Base-by-base conservation (phyloP, 2,797 vertebrate species). In the Holocentrus rufus region DNA sequence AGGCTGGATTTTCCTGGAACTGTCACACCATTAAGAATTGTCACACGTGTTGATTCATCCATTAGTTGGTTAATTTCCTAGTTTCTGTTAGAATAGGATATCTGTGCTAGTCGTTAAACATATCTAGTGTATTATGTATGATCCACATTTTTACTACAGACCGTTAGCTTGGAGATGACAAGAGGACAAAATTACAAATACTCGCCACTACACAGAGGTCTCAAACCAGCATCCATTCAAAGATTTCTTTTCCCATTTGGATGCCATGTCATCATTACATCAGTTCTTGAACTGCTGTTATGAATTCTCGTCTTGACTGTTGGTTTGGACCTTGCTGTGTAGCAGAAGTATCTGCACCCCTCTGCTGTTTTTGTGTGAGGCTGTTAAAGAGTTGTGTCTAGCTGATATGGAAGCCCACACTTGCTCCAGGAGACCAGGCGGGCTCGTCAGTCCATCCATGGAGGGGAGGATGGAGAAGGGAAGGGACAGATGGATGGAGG, bases 21-120 rank as follows among this genome's bases (percentile, higher is more conserved):
- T 44, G 13, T 66, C 42, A 77, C 9, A 70, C 9, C 13, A 15
- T 56, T 65, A 18, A 8, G 50, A 23, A n/a, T 34, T 61, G n/a
- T 63, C 54, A 58, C 15, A 56, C 47, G 31, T 60, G 69, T 30
- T 52, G 2, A 17, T 59, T 56, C 1, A 64, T 62, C 5, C 23
- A 81, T 90, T 87, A 86, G 83, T 84, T 36, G 10, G 18, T 69
- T 64, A 7, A 72, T 76, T 11, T 7, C 44, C 27, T 77, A 70
- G 42, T 62, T 75, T 2, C 55, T 7, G 61, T 88, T 81, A 82
- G 77, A 42, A 64, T 67, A 60, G 66, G 46, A 79, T 18, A 27
- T 42, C 73, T 52, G 54, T 70, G 22, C 49, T 22, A 64, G 63
- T 58, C 11, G 47, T 78, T 75, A 44, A 65, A 55, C 42, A 69